Base-by-base conservation (phyloP, 2,888 invertebrate species). In the Apotomis betuletana region DNA sequence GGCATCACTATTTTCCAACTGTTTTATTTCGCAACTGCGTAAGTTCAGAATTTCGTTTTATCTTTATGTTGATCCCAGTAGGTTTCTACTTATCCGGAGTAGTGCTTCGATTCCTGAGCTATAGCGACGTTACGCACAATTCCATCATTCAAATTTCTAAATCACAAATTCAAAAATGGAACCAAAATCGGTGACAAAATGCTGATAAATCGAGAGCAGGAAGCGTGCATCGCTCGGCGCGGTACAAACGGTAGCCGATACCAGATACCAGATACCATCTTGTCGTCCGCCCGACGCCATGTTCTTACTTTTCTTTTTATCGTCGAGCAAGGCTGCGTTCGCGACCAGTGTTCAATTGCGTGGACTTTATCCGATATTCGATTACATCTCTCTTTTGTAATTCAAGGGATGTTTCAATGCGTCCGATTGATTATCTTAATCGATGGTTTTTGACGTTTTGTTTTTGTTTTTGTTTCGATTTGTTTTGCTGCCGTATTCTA, bases 321-420 rank as follows among this genome's bases (percentile, higher is more conserved):
- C 61, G 51, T 62, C 36, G 49, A 13, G 38, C 63, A 41, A 67
- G 51, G 68, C 46, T 62, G 60, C 68, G 72, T 72, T 72, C 63
- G 57, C 63, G 54, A 68, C 67, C 72, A 72, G 68, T 68, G 72
- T 72, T 72, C 68, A 72, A 72, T 68, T 63, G 72, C 67, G 62
- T 52, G 58, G 63, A 63, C 58, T 72, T 63, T 54, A 68, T 63
- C 68, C 68, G 58, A 67, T 72, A 72, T 68, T 63, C 72, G 72
- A 72, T 72, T 72, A 72, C 67, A 72, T 68, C 72, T 72, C 46
- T 55, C 46, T 62, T 41, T 64, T 54, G 13, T 61, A 27, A 41
- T 65, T 41, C 51, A 59, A 61, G 61, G 36, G 65, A 70, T 67
- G 70, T 70, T 61, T 58, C 61, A 61, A 71, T 62, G 71, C 67